Conservation (phyloP, 2,888 invertebrate species). For the Rapana venosa region DNA sequence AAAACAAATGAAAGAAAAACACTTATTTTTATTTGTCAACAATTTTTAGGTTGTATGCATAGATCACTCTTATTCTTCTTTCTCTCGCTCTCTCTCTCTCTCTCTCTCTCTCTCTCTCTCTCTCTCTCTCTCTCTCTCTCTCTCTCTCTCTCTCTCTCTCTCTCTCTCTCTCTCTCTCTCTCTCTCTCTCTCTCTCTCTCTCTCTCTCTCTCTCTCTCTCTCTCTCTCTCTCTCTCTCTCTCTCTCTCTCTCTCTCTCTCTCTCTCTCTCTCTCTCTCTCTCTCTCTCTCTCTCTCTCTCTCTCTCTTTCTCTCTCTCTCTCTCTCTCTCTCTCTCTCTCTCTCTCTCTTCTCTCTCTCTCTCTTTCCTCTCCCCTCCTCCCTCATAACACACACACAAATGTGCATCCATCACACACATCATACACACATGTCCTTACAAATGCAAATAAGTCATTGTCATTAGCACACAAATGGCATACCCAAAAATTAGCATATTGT, state of each 20-base stretch:
- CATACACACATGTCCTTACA: no score
- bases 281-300: background rate
- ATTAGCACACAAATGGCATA: no score
- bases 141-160: background rate
- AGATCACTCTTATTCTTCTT: background rate
- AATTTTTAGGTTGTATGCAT: no score
- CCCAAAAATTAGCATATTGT: no score
- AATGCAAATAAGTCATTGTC: no score
- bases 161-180: background rate
- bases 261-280: background rate
- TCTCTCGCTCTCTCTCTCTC: background rate
- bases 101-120: slow-evolving; percentile 1
- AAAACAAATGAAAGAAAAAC: no score
- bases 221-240: slow-evolving; percentile 2
- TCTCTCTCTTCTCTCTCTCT: background rate
- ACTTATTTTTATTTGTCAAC: no score
- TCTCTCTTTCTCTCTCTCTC: background rate
- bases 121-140: background rate
- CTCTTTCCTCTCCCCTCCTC: background rate
- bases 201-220: slow-evolving; percentile 23
- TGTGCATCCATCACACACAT: no score
- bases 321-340: background rate
- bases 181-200: background rate
- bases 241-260: background rate
- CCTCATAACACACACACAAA: no score